Conservation (phyloP, 1,140 invertebrate species). For the Conus betulinus region DNA sequence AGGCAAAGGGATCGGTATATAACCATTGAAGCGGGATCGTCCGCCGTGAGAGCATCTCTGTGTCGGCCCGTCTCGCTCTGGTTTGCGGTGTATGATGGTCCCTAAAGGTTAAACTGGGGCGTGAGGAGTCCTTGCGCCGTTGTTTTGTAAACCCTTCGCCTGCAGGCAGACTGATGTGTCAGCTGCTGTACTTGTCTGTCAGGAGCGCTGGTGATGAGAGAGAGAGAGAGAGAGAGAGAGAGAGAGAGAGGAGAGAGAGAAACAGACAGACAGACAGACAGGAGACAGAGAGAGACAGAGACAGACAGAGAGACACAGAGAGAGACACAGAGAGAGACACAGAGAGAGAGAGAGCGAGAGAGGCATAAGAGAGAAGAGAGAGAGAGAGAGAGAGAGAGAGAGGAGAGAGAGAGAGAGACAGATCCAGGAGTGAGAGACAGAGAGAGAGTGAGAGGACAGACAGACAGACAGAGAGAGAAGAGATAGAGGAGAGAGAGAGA, state of each 20-base stretch:
- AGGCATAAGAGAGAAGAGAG: neutral
- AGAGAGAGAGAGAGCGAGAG: neutral
- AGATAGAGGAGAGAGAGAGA: neutral
- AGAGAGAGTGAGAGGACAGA: neutral
- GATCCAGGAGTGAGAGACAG: neutral
- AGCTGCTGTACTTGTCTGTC: too few relatives aligned
- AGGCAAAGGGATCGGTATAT: neutral
- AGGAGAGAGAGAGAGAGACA: neutral
- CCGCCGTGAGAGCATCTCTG: too few relatives aligned
- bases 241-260: neutral
- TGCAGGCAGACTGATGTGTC: too few relatives aligned
- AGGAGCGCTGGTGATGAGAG: too few relatives aligned
- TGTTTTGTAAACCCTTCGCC: too few relatives aligned
- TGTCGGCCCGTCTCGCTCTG: too few relatives aligned
- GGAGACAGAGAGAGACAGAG: neutral
- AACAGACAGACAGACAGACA: neutral
- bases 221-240: too few relatives aligned
- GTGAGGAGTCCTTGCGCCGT: too few relatives aligned
- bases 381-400: neutral
- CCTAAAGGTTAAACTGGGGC: too few relatives aligned
- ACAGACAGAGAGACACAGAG: neutral
- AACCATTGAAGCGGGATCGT: too few relatives aligned
- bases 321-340: neutral
- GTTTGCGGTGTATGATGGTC: too few relatives aligned
- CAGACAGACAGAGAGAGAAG: neutral